phyloP scores from a whole-genome alignment of 30 jellyfish, hydroid and myxozoan genomes.

The Mastigias papua region DNA sequence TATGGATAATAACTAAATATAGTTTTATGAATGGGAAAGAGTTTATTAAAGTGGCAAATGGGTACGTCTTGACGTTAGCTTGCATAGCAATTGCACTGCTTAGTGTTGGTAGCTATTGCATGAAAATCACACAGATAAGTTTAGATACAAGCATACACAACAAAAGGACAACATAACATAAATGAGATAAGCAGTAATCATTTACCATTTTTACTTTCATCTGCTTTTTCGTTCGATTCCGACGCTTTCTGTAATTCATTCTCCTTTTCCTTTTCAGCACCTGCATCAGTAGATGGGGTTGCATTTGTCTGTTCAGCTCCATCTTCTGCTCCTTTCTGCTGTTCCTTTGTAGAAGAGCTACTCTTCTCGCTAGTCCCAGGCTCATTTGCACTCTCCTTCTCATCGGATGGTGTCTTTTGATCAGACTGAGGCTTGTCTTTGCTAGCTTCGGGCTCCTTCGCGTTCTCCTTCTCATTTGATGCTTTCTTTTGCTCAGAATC shows the following conservation, averaged over 20 bases:
- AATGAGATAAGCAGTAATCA: not conserved
- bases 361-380: not conserved
- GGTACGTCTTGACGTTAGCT: no score
- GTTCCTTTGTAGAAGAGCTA: slow-evolving; percentile 1
- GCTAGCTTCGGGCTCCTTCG: no score
- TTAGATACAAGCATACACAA: not conserved
- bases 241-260: not conserved
- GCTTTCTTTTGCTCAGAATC: not conserved
- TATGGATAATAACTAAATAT: not conserved
- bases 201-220: not conserved
- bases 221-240: not conserved
- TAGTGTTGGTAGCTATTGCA: no score
- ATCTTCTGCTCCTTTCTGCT: not conserved
- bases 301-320: not conserved
- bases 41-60: no score
- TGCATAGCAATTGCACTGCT: no score
- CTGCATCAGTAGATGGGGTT: not conserved
- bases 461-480: not conserved
- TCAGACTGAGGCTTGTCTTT: slow-evolving; percentile 23
- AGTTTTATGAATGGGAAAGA: not conserved
- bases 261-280: not conserved
- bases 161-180: not conserved
- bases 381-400: not conserved
- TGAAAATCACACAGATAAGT: no score
- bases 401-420: not conserved